A percentile compares a stretch with the other conserved stretches of the same genome.
Evolutionary conservation across 37 sponge, comb jelly and placozoan species (phyloP).

Genomic region (Geodia barretti): DNA sequence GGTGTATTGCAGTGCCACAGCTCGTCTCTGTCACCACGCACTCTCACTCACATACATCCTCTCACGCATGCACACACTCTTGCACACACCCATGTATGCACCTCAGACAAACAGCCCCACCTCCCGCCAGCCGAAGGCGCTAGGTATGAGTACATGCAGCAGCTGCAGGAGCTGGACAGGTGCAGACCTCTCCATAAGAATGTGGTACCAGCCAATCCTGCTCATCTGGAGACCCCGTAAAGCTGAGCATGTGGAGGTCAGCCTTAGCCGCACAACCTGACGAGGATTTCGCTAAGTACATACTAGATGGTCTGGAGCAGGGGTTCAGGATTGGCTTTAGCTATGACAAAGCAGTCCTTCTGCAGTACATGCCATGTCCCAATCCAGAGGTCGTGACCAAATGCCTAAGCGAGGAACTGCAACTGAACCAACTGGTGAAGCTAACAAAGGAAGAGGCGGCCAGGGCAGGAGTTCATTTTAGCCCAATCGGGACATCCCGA

Average conservation of each 20-base stretch:
- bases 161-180: slow-evolving; percentile 12
- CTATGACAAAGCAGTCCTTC: background rate
- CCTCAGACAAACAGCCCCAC: background rate
- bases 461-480: background rate
- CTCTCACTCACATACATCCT: slow-evolving; percentile 5
- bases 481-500: background rate
- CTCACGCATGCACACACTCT: no score
- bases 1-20: no score
- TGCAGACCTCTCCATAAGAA: background rate
- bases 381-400: background rate
- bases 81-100: background rate
- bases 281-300: background rate
- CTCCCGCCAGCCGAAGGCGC: background rate
- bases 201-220: background rate
- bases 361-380: background rate
- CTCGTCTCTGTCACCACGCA: background rate
- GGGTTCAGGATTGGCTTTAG: background rate
- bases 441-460: no score
- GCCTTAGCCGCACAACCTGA: background rate
- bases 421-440: background rate
- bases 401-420: background rate
- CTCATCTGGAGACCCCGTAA: background rate
- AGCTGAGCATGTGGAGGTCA: background rate
- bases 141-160: background rate
- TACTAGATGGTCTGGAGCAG: background rate